phyloP scores from a whole-genome alignment of 2,113 vertebrate genomes.

The Neogale vison region DNA sequence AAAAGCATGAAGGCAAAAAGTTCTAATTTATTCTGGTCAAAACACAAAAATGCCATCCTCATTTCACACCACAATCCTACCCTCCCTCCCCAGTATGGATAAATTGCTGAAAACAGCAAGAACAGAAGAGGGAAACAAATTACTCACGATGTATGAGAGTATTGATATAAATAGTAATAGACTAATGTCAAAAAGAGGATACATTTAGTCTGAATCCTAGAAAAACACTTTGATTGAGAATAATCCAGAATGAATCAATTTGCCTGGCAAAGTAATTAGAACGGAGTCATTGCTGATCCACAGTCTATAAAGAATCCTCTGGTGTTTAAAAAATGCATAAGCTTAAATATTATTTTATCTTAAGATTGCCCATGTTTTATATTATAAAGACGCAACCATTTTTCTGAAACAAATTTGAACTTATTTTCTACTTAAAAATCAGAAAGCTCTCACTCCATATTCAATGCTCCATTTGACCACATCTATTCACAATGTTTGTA shows the following conservation, averaged over 20 bases:
- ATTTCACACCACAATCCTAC: background rate
- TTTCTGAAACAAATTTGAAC: slow-evolving; percentile 34
- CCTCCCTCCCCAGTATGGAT: background rate
- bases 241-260: slow-evolving; percentile 20
- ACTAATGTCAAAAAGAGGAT: background rate
- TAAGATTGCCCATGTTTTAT: background rate
- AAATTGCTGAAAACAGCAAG: slow-evolving; percentile 13
- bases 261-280: slow-evolving; percentile 38
- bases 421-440: slow-evolving; percentile 35
- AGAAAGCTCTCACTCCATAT: slow-evolving; percentile 19
- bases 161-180: background rate
- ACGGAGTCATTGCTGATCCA: background rate
- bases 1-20: slow-evolving; percentile 26
- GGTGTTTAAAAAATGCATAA: background rate
- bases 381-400: slow-evolving; percentile 21
- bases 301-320: slow-evolving; percentile 12
- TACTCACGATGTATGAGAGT: background rate
- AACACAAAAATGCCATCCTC: background rate
- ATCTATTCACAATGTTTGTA: slow-evolving; percentile 14
- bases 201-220: slow-evolving; percentile 28
- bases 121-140: background rate
- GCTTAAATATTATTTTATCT: slow-evolving; percentile 50
- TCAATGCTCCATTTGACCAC: background rate
- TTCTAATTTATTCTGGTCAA: slow-evolving; percentile 11
- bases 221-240: slow-evolving; percentile 8